Conservation (phyloP, 2,113 vertebrate genomes). For the Arizona elegans region DNA sequence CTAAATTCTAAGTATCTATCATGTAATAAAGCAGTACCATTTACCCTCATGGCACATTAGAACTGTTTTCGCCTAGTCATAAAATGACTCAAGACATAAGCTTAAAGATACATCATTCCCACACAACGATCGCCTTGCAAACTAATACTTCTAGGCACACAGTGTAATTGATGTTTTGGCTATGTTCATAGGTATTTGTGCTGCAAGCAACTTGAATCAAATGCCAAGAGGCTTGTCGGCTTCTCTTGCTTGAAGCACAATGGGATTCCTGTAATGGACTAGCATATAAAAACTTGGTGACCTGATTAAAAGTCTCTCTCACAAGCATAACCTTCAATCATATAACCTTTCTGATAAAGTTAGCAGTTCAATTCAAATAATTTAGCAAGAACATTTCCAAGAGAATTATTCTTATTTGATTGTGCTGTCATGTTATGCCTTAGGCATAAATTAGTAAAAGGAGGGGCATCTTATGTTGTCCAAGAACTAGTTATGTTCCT, state of each 20-base stretch:
- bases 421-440: neutral
- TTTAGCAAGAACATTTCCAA: neutral
- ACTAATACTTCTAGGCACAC: slow-evolving; percentile 65
- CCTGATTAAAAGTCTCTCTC: neutral
- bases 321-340: neutral
- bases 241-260: neutral
- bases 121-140: slow-evolving; percentile 73
- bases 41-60: slow-evolving; percentile 71
- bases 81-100: slow-evolving; percentile 76
- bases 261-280: neutral
- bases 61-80: slow-evolving; percentile 71
- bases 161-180: slow-evolving; percentile 35
- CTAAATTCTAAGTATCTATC: slow-evolving; percentile 79
- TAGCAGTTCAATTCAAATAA: neutral
- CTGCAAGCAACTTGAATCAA: slow-evolving; percentile 48
- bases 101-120: slow-evolving; percentile 73
- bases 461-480: neutral
- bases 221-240: slow-evolving; percentile 19
- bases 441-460: neutral
- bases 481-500: neutral
- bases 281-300: neutral
- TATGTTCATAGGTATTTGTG: slow-evolving; percentile 31
- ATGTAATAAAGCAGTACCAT: slow-evolving; percentile 77
- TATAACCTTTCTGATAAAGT: neutral
- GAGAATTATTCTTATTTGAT: neutral